Evolutionary conservation across 1,140 invertebrate species (phyloP).

Genomic region (Hyles vespertilio): DNA sequence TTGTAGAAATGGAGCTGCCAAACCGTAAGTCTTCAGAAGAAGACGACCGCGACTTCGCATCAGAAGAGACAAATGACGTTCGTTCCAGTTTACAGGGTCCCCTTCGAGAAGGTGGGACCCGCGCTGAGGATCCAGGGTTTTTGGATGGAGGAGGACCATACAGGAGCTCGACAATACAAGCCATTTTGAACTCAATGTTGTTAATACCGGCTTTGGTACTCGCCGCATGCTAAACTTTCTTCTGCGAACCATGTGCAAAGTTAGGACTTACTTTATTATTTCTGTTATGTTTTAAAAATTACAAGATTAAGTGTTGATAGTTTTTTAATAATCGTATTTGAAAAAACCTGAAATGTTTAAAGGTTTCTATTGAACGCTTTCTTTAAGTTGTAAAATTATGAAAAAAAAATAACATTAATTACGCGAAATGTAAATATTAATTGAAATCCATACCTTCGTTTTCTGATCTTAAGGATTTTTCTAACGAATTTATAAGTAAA

Average conservation of each 20-base stretch:
- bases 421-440: not conserved
- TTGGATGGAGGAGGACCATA: conserved; percentile 50
- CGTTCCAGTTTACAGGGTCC: conserved; percentile 66
- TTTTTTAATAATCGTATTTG: no score
- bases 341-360: no score
- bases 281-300: not conserved
- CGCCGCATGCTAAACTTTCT: conserved; percentile 46
- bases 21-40: conserved; percentile 59
- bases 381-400: no score
- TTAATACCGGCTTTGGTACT: conserved; percentile 54
- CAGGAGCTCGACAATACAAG: conserved; percentile 20
- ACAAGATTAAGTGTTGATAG: no score
- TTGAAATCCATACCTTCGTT: no score
- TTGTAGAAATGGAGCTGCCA: conserved; percentile 71
- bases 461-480: no score
- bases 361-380: no score
- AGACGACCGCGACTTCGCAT: conserved; percentile 49
- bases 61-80: conserved; percentile 64
- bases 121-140: conserved; percentile 56
- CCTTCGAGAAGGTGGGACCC: conserved; percentile 56
- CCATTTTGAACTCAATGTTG: conserved; percentile 39
- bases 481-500: no score
- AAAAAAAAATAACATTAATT: no score
- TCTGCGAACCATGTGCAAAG: conserved; percentile 40
- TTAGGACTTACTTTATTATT: conserved; percentile 18